A percentile compares a stretch with the other conserved stretches of the same genome.
Evolutionary conservation across 2,888 invertebrate genomes (phyloP).

Genomic region (Chymomyza fuscimana): DNA sequence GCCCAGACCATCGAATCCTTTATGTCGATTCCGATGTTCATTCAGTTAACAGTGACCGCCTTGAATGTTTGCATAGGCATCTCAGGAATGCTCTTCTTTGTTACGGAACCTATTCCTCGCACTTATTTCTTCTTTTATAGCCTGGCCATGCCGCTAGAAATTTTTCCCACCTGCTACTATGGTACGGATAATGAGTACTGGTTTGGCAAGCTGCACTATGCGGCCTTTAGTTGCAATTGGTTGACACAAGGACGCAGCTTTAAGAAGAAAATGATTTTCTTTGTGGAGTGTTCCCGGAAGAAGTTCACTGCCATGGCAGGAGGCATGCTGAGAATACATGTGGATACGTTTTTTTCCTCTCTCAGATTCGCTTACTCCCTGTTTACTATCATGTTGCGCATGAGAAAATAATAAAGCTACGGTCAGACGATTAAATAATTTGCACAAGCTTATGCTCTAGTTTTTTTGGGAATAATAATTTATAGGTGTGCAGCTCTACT

Average conservation of each 20-base stretch:
- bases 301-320: constrained; percentile 27
- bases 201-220: constrained; percentile 33
- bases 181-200: constrained; percentile 38
- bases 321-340: constrained; percentile 41
- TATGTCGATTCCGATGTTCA: constrained; percentile 43
- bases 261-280: constrained; percentile 38
- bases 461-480: too few species aligned
- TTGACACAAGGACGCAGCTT: constrained; percentile 26
- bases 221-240: constrained; percentile 43
- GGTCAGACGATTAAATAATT: too few species aligned
- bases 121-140: constrained; percentile 37
- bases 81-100: constrained; percentile 38
- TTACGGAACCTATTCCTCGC: constrained; percentile 29
- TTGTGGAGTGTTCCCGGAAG: constrained; percentile 35
- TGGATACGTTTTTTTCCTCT: constrained; percentile 36
- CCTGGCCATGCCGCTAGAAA: constrained; percentile 38
- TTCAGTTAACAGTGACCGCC: constrained; percentile 41
- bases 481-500: too few species aligned
- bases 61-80: constrained; percentile 41
- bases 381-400: constrained; percentile 33
- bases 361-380: constrained; percentile 37
- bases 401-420: constrained; percentile 11
- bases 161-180: constrained; percentile 51
- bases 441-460: too few species aligned
- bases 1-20: constrained; percentile 28